Evolutionary conservation across 2,113 vertebrate species (phyloP), one percentile per base, ranked within the genome.

Genomic region (Actenoides hombroni): DNA sequence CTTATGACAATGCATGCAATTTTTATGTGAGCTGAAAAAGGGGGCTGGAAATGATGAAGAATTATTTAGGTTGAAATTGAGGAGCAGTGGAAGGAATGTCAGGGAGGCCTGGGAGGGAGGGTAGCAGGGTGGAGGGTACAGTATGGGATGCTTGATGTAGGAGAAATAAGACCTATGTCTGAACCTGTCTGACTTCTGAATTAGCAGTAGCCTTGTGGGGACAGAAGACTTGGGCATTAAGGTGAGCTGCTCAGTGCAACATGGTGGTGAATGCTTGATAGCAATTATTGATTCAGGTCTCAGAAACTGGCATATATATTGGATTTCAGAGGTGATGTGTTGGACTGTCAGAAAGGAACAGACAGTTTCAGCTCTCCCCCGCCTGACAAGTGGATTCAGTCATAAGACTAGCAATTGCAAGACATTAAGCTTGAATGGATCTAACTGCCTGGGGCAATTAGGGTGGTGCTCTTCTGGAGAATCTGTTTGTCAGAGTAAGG

Each of bases 251-350:
- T 80, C 25, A 35, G 46, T 28, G 44, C 49, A 53, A 16, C 4
- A 7, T n/a, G 61, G 73, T 76, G 60, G 48, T 49, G 95, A 92
- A 92, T 91, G 35, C 83, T 31, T 78, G 69, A 93, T 95, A 78
- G 54, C 70, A 60, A 1, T 78, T 92, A 91, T 76, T 84, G 96
- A 95, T 93, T 90, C 49, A 35, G 40, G 44, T 35, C 69, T 84
- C 76, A 75, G 53, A 90, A 88, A 60, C 26, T n/a, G 53, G 57
- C 0, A 0, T 76, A 19, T 76, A 25, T 75, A 93, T 90, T 96
- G 92, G 65, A 91, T 95, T 95, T 97, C 83, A 73, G 89, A 85
- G 54, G 77, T 60, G 77, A 79, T 73, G 63, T 88, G 86, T 91
- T 86, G 73, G 65, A 19, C 65, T 84, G 28, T 71, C 3, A 2